Conservation (phyloP, 2,797 vertebrate species). For the Mionectes olivaceus region DNA sequence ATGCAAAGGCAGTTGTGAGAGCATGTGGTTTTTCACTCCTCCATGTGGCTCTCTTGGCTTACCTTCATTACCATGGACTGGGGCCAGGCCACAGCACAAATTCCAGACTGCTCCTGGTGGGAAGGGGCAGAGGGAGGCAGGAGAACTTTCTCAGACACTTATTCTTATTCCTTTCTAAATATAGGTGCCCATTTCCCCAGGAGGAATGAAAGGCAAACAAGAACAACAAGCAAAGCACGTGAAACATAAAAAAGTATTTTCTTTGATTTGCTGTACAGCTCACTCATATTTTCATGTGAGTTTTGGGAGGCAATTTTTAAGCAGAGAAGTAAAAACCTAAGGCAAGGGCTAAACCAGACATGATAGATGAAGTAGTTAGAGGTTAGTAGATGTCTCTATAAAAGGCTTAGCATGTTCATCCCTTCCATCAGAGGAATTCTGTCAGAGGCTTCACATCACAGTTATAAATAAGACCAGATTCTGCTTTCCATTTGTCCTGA, state of each 20-base stretch:
- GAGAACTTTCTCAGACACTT: background rate
- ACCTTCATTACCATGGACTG: background rate
- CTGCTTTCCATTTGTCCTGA: background rate
- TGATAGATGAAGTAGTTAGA: background rate
- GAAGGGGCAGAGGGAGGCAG: background rate
- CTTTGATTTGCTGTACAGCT: background rate
- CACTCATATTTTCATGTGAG: background rate
- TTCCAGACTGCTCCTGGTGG: background rate
- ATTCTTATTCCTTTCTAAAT: background rate
- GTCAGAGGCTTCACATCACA: background rate
- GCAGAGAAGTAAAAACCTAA: background rate
- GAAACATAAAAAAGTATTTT: background rate
- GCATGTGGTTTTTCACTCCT: rapidly evolving
- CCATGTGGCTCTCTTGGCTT: background rate
- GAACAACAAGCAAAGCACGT: background rate
- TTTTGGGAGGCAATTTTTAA: background rate
- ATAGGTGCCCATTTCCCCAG: background rate
- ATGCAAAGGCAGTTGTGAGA: rapidly evolving
- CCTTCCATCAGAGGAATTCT: background rate
- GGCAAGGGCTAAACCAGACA: background rate
- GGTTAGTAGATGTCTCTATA: background rate
- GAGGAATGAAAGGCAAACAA: background rate
- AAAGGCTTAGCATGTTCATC: background rate
- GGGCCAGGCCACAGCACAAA: background rate
- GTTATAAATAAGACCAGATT: background rate